These are phyloP conservation scores for Heliconius eleuchia DNA, from an alignment of 1,140 invertebrate genomes.

Conservation along the genomic window DNA sequence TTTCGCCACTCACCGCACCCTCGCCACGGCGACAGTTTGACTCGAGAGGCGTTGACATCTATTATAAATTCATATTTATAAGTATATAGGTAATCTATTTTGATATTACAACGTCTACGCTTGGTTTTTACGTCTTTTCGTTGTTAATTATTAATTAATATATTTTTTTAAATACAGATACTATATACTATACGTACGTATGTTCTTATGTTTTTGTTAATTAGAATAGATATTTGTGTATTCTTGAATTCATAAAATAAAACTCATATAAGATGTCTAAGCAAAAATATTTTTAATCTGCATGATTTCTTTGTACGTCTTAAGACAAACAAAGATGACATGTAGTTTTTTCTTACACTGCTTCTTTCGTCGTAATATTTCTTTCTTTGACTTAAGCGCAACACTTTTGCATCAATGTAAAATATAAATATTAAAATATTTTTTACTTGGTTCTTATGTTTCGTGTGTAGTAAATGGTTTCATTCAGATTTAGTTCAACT, in stretches of 20 bases:
- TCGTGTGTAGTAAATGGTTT: too few relatives aligned
- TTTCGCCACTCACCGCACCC: constrained; percentile 51
- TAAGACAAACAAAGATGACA: neutral
- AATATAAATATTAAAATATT: neutral
- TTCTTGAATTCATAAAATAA: neutral
- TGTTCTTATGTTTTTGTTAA: neutral
- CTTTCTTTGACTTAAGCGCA: neutral
- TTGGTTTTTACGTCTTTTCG: neutral
- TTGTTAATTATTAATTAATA: neutral
- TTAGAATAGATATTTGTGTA: neutral
- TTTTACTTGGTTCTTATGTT: neutral
- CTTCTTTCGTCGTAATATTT: neutral
- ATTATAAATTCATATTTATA: constrained; percentile 27
- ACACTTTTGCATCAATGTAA: neutral
- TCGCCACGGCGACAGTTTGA: constrained; percentile 45
- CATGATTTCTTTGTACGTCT: neutral
- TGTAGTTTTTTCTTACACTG: neutral
- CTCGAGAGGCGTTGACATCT: constrained; percentile 42
- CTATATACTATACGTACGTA: too few relatives aligned
- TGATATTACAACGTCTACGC: neutral
- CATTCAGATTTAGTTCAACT: too few relatives aligned
- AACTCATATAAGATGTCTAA: neutral
- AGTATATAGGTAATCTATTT: constrained; percentile 15
- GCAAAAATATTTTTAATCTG: neutral
- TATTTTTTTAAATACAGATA: too few relatives aligned